These are phyloP conservation scores for Actinernus sp. DNA, from an alignment of 92 coral and sea anemone species.

Conservation along the genomic window DNA sequence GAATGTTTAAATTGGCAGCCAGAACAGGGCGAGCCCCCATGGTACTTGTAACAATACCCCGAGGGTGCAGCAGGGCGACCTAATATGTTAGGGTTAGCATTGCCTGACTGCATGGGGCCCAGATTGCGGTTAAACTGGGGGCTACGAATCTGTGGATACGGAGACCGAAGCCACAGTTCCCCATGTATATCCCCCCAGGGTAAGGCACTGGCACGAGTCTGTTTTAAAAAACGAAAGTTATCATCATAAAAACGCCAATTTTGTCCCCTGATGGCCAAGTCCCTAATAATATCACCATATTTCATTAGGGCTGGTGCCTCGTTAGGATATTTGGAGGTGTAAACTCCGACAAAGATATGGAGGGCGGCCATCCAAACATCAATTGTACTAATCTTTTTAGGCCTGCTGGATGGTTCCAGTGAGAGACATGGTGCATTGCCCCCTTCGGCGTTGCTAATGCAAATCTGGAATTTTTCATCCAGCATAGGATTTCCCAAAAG, in stretches of 20 bases:
- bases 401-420: conserved; percentile 22
- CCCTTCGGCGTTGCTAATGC: too few relatives aligned
- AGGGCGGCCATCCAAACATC: conserved; percentile 49
- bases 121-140: background rate
- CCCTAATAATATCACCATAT: conserved; percentile 39
- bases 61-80: background rate
- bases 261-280: conserved; percentile 57
- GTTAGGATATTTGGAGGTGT: conserved; percentile 18
- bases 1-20: conserved; percentile 48
- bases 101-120: background rate
- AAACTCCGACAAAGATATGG: conserved; percentile 47
- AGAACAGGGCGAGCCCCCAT: conserved; percentile 11
- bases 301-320: conserved; percentile 61
- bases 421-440: background rate
- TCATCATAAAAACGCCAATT: conserved; percentile 65
- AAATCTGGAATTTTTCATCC: too few relatives aligned
- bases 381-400: conserved; percentile 15
- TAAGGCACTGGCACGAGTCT: conserved; percentile 8
- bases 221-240: conserved; percentile 38
- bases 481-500: too few relatives aligned
- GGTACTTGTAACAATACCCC: conserved; percentile 36
- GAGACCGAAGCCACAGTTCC: conserved; percentile 63
- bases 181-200: conserved; percentile 52
- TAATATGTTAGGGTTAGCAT: too few relatives aligned
- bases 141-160: background rate